A percentile compares a stretch with the other conserved stretches of the same genome.
Evolutionary conservation across 2,113 vertebrate species (phyloP).

Genomic region (Neotoma lepida): DNA sequence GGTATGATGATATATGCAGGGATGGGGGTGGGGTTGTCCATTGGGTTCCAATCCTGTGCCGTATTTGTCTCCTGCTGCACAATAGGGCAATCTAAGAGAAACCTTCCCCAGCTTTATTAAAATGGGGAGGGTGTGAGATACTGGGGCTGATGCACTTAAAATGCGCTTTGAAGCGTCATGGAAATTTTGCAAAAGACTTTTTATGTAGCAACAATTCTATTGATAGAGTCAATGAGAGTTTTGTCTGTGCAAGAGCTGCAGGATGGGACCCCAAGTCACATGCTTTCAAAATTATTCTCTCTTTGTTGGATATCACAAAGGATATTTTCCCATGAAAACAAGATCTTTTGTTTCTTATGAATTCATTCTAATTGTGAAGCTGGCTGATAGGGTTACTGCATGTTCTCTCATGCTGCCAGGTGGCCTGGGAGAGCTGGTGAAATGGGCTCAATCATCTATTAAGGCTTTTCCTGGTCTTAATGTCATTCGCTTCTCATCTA

Average conservation of each 20-base stretch:
- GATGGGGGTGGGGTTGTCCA: conserved; percentile 47
- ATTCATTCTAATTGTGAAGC: conserved; percentile 83
- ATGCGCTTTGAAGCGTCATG: conserved; percentile 67
- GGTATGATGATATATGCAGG: conserved; percentile 74
- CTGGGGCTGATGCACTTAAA: conserved; percentile 72
- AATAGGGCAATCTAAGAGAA: conserved; percentile 77
- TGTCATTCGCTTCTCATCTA: conserved; percentile 70
- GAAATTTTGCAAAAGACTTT: conserved; percentile 78
- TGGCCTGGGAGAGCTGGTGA: conserved; percentile 73
- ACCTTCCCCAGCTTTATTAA: conserved; percentile 76
- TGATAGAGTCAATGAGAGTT: conserved; percentile 82
- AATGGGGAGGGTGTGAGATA: conserved; percentile 54
- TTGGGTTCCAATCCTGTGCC: conserved; percentile 57
- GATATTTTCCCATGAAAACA: conserved; percentile 78
- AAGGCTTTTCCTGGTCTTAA: conserved; percentile 67
- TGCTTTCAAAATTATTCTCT: conserved; percentile 81
- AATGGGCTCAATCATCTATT: conserved; percentile 72
- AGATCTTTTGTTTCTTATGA: conserved; percentile 81
- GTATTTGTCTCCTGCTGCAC: conserved; percentile 65
- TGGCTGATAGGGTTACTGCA: conserved; percentile 72
- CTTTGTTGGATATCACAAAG: conserved; percentile 77
- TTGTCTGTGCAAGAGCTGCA: conserved; percentile 77
- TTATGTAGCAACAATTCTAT: conserved; percentile 76
- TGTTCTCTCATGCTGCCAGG: conserved; percentile 74
- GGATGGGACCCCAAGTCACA: conserved; percentile 78